phyloP scores from a whole-genome alignment of 92 coral and sea anemone genomes.

The Chrysogorgia sp. region DNA sequence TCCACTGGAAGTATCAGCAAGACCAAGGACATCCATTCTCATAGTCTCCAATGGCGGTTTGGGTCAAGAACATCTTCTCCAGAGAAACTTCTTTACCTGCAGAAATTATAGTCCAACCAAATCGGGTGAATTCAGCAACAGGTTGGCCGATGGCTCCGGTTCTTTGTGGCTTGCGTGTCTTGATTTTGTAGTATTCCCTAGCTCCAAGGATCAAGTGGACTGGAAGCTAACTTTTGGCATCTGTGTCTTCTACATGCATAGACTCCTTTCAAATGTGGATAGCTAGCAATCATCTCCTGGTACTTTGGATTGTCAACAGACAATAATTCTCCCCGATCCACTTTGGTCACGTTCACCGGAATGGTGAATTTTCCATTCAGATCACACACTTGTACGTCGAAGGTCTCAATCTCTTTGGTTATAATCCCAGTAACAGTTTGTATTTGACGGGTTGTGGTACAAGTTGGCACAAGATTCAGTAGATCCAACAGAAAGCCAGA shows the following conservation, averaged over 20 bases:
- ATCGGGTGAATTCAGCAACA: slow-evolving; percentile 51
- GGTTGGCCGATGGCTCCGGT: slow-evolving; percentile 65
- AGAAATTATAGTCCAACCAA: slow-evolving; percentile 67
- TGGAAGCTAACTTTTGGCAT: slow-evolving; percentile 54
- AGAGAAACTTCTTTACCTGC: slow-evolving; percentile 56
- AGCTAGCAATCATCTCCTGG: too few relatives aligned
- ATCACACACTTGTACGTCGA: slow-evolving; percentile 51
- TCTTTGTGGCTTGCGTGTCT: slow-evolving; percentile 57
- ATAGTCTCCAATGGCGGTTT: slow-evolving; percentile 50
- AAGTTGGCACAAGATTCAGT: too few relatives aligned
- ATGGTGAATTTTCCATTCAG: slow-evolving; percentile 18
- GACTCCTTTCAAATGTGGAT: too few relatives aligned
- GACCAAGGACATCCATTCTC: slow-evolving; percentile 65
- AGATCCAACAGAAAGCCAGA: slow-evolving; percentile 58
- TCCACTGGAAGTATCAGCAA: slow-evolving; percentile 54
- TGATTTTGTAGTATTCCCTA: slow-evolving; percentile 63
- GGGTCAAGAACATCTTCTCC: slow-evolving; percentile 50
- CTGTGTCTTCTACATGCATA: slow-evolving; percentile 30
- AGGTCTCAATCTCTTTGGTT: slow-evolving; percentile 39
- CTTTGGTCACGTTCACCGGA: slow-evolving; percentile 46
- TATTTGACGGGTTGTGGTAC: slow-evolving; percentile 25
- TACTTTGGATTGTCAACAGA: too few relatives aligned
- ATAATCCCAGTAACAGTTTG: slow-evolving; percentile 61
- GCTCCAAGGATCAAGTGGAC: slow-evolving; percentile 64
- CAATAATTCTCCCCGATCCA: slow-evolving; percentile 44